Evolutionary conservation across 2,888 invertebrate species (phyloP), one percentile per base, ranked within the genome.

Genomic region (Aquatica leii): DNA sequence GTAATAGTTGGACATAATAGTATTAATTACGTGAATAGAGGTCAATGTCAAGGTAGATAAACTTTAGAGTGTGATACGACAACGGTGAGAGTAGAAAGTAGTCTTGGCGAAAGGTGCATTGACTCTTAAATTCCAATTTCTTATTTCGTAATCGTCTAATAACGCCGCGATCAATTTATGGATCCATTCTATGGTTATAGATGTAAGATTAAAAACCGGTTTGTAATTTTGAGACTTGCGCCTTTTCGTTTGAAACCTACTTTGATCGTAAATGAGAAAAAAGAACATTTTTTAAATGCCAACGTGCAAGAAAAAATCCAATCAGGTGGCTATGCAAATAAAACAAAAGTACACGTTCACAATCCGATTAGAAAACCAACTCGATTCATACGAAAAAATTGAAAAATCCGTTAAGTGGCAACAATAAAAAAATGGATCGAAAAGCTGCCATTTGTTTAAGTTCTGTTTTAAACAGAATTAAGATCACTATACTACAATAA

Each of bases 21-120:
- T 63, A 63, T 60, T 65, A 65, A 66, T 70, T 71, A 65, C 67
- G 62, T 62, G 59, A 75, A 62, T 74, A 73, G 73, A 68, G 76
- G 76, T 70, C 76, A 76, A 63, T 75, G 76, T 66, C 76, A 74
- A 71, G 74, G 72, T 68, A 62, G 73, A 66, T 34, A 34, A 9
- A 50, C 14, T 48, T n/a, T 50, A 50, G 31, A 24, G 24, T 50
- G 20, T 34, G 50, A 34, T 50, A 24, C 24, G 2, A n/a, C n/a
- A n/a, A 15, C 12, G 50, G 50, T 34, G 50, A 50, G 50, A 50
- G 50, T 50, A 34, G 50, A 50, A 34, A 34, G 50, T 50, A 50
- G 31, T 50, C 40, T 12, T 9, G 50, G 34, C 34, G 50, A 50
- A 50, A 50, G 43, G 50, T 50, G 34, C 50, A 50, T 21, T 12